Conservation (phyloP, 2,888 invertebrate species). For the Zygogramma bicolorata region DNA sequence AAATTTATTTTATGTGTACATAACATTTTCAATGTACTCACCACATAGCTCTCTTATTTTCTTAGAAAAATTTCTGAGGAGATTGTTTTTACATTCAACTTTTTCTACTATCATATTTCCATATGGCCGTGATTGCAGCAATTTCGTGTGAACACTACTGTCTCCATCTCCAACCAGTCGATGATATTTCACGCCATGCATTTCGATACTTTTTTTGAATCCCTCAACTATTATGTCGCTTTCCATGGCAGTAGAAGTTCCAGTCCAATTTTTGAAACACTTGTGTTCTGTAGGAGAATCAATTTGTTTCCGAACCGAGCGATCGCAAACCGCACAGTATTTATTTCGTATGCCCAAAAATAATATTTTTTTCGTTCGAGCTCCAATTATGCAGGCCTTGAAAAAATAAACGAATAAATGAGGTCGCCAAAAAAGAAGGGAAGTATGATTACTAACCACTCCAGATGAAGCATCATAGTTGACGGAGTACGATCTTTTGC, state of each 20-base stretch:
- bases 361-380: slow-evolving; percentile 33
- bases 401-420: too few relatives aligned
- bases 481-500: slow-evolving; percentile 35
- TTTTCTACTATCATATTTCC: too few relatives aligned
- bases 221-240: slow-evolving; percentile 31
- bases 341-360: slow-evolving; percentile 45
- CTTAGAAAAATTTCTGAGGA: too few relatives aligned
- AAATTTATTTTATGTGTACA: too few relatives aligned
- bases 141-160: too few relatives aligned
- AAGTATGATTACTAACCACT: slow-evolving; percentile 23
- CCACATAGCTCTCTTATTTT: too few relatives aligned
- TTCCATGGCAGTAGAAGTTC: slow-evolving; percentile 39
- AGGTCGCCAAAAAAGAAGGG: too few relatives aligned
- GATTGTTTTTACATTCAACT: too few relatives aligned
- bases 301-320: slow-evolving; percentile 11
- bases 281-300: slow-evolving; percentile 25
- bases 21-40: too few relatives aligned
- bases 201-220: slow-evolving; percentile 24
- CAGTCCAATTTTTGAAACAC: slow-evolving; percentile 45
- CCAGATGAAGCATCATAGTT: slow-evolving; percentile 37
- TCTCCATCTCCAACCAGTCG: slow-evolving; percentile 43
- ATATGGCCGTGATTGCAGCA: too few relatives aligned
- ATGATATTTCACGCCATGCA: slow-evolving; percentile 36
- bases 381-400: too few relatives aligned
- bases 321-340: slow-evolving; percentile 39